A percentile compares a stretch with the other conserved stretches of the same genome.
These are phyloP conservation scores for Drosophila miranda DNA, from an alignment of 1,140 invertebrate species.

Conservation along the genomic window DNA sequence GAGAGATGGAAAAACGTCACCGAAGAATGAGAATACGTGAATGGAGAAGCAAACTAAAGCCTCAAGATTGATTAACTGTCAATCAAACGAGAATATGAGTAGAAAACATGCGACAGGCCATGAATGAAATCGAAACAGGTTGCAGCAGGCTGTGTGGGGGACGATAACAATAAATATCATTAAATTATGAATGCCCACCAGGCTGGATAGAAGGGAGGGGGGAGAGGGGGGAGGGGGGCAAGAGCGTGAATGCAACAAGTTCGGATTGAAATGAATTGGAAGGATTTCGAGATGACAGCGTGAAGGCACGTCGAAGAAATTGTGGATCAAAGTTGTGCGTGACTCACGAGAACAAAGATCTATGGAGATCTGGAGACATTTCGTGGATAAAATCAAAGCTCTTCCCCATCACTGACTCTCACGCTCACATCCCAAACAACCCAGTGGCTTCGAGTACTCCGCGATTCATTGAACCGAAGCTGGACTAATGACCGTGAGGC, in stretches of 20 bases:
- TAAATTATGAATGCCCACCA: constrained; percentile 66
- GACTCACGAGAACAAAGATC: too few species aligned
- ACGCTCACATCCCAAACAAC: constrained; percentile 1
- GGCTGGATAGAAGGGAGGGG: constrained; percentile 21
- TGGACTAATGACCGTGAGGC: constrained; percentile 58
- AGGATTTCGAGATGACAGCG: constrained; percentile 11
- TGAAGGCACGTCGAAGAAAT: constrained; percentile 1
- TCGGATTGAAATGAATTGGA: constrained; percentile 4
- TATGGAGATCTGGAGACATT: too few species aligned
- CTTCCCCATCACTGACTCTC: constrained; percentile 5
- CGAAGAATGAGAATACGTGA: constrained; percentile 61
- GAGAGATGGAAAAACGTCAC: constrained; percentile 40
- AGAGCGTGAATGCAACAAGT: constrained; percentile 34
- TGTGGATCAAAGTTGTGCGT: background rate
- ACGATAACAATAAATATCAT: constrained; percentile 54
- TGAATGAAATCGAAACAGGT: constrained; percentile 73
- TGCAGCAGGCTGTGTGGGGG: constrained; percentile 5
- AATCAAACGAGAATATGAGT: constrained; percentile 53
- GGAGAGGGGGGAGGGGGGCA: constrained; percentile 37
- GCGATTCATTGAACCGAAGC: constrained; percentile 33
- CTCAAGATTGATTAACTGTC: constrained; percentile 78
- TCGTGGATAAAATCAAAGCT: too few species aligned
- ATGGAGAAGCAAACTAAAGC: constrained; percentile 64
- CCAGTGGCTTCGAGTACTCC: constrained; percentile 9
- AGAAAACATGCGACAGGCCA: constrained; percentile 33